Evolutionary conservation across 2,888 invertebrate species (phyloP), one percentile per base, ranked within the genome.

Genomic region (Clanis bilineata): DNA sequence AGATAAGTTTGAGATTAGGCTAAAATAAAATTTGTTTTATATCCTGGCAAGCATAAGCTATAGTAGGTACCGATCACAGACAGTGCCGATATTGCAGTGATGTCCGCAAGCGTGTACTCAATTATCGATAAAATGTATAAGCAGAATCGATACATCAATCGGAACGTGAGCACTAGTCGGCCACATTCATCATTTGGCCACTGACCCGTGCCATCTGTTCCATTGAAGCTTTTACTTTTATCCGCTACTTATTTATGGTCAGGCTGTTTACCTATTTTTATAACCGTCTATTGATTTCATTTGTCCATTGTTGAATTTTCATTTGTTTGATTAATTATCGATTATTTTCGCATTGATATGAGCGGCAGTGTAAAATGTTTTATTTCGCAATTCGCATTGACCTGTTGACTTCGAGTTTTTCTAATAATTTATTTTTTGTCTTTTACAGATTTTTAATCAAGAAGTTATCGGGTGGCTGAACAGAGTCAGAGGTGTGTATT

Each of bases 381-480:
- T 54, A 9, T 51, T n/a, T n/a, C n/a, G n/a, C n/a, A n/a, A 51
- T 44, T 10, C 9, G 7, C 4, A n/a, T 15, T 47, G n/a, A 7
- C 2, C n/a, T 25, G 43, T 18, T 43, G 12, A 9, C 2, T n/a
- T 28, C 10, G 6, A 43, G 12, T 21, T n/a, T 44, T 9, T 18
- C 23, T 23, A 36, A 12, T 12, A 5, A 10, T 57, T 56, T 57
- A 59, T 56, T 70, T 70, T 44, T 70, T 69, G n/a, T 65, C 82
- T 83, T 78, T 87, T 88, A 57, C 88, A 90, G 90, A 73, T 87
- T 79, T 41, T 76, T 74, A 77, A 77, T 77, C 68, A 73, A 77
- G 69, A 69, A 75, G 81, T 83, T 70, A 73, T 78, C 78, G 83
- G 76, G 77, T 70, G 82, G 87, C 87, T 89, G 90, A 88, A 90